Percentiles rank a stretch among this genome's conserved stretches.
phyloP scores from a whole-genome alignment of 1,140 invertebrate species.

The Callitettix versicolor region DNA sequence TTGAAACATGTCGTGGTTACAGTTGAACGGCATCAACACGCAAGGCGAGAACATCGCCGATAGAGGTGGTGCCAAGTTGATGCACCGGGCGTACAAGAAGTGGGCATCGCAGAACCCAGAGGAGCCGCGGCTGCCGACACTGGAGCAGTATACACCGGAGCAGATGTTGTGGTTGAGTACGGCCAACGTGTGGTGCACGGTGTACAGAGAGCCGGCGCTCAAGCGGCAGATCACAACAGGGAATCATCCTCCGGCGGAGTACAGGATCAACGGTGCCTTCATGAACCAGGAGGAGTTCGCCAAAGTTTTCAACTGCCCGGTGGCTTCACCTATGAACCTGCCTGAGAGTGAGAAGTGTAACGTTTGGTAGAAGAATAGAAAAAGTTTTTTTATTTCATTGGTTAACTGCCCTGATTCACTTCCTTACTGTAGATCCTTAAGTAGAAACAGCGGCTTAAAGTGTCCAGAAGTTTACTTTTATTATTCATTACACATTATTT shows the following conservation, averaged over 20 bases:
- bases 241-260: conserved; percentile 60
- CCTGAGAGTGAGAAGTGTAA: conserved; percentile 73
- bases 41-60: conserved; percentile 75
- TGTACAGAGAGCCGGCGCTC: conserved; percentile 23
- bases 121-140: conserved; percentile 37
- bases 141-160: conserved; percentile 28
- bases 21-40: conserved; percentile 51
- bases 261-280: conserved; percentile 76
- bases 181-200: conserved; percentile 51
- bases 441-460: too few species aligned
- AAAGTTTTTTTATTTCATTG: too few species aligned
- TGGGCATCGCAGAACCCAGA: conserved; percentile 24
- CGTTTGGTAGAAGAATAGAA: conserved; percentile 52
- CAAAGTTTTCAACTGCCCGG: conserved; percentile 71
- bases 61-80: conserved; percentile 50
- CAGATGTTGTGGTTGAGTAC: conserved; percentile 56
- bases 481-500: too few species aligned
- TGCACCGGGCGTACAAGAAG: conserved; percentile 43
- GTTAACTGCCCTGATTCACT: too few species aligned
- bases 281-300: conserved; percentile 81
- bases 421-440: too few species aligned
- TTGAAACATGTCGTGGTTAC: not conserved
- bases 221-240: not conserved
- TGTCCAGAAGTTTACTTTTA: too few species aligned
- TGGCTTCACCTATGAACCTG: conserved; percentile 74